Conservation (phyloP, 2,113 vertebrate genomes). For the Phrynosoma blainvillii region DNA sequence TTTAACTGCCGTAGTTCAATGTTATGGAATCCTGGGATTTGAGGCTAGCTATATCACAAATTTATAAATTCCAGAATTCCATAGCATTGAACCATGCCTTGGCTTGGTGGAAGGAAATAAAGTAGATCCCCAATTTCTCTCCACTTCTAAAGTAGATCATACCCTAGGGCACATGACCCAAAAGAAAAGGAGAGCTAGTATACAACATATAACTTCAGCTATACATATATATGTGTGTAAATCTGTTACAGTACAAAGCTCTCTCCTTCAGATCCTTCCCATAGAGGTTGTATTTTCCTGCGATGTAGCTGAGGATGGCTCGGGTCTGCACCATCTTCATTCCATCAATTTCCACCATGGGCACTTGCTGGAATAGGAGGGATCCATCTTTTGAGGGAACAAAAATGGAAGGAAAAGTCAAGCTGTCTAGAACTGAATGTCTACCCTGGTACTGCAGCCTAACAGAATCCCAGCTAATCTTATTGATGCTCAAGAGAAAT, state of each 20-base stretch:
- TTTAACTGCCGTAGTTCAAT: too few species aligned
- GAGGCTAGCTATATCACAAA: too few species aligned
- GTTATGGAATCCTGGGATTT: too few species aligned
- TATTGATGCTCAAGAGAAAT: not conserved
- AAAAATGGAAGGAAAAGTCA: not conserved
- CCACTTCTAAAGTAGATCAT: not conserved
- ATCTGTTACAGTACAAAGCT: slow-evolving; percentile 74
- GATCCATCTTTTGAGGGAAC: slow-evolving; percentile 64
- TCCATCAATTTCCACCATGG: slow-evolving; percentile 91
- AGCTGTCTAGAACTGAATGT: not conserved
- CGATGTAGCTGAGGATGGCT: slow-evolving; percentile 86
- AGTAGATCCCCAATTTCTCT: not conserved
- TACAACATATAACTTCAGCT: not conserved
- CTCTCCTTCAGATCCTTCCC: slow-evolving; percentile 85
- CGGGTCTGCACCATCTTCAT: slow-evolving; percentile 88
- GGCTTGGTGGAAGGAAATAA: not conserved
- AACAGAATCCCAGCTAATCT: fast-evolving
- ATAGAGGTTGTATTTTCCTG: slow-evolving; percentile 87
- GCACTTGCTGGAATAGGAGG: slow-evolving; percentile 89
- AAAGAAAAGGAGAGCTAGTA: not conserved
- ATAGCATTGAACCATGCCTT: too few species aligned
- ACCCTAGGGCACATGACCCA: too few species aligned
- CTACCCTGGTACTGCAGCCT: not conserved
- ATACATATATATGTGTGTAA: not conserved
- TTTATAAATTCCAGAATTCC: too few species aligned